Base-by-base conservation (phyloP, 1,140 invertebrate genomes). In the Calliopsis andreniformis region DNA sequence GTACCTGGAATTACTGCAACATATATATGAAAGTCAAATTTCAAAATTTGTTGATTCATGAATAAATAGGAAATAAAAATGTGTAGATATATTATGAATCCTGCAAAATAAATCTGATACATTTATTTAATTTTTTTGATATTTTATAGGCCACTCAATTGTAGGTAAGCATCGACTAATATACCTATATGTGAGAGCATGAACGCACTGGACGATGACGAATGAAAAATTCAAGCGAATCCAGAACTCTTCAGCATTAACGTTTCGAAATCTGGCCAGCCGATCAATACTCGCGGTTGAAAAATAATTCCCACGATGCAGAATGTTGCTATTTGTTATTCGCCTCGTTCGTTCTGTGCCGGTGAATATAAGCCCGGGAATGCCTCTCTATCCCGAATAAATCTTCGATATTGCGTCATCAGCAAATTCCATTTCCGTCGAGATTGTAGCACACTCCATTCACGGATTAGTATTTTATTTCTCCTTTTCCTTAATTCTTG, bases 351-450 rank as follows among this genome's bases (percentile, higher is more conserved):
- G 32, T 53, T 53, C 51, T 28, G 23, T 3, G 32, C 32, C 20
- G 28, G 28, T 47, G 67, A 70, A 59, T 35, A 47, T 55, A 39
- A 68, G 49, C 23, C 53, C 28, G 7, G n/a, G 10, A 23, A 56
- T 23, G 3, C 25, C 39, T 14, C 12, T 1, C n/a, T n/a, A 4
- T 16, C 14, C 5, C 28, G 16, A 47, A 70, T 59, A 58, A 59
- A 70, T 70, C 67, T 25, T 35, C 55, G 39, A 28, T 61, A 49
- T 39, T 62, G 30, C 56, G 56, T 49, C 56, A 70, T 70, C 68
- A 39, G 55, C 18, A 39, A 70, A 49, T 70, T 70, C 43, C 68
- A 61, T 61, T 62, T 49, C 55, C 30, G 20, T 14, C n/a, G 20
- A n/a, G 23, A 2, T n/a, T 23, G 12, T 16, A n/a, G 14, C 7